Evolutionary conservation across 2,888 invertebrate genomes (phyloP), one percentile per base, ranked within the genome.

Genomic region (Endomychus coccineus): DNA sequence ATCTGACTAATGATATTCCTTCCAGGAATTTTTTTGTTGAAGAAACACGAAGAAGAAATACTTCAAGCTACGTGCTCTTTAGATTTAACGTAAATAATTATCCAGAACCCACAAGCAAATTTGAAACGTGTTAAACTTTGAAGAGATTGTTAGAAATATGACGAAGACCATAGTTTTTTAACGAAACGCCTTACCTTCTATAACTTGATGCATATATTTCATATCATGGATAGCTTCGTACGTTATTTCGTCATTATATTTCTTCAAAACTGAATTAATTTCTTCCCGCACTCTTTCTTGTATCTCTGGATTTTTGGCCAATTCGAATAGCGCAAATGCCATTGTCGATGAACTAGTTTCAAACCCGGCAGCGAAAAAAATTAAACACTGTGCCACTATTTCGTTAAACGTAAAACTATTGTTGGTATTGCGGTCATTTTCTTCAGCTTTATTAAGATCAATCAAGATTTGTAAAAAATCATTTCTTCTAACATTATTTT

Each of bases 351-450:
- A 65, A 0, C 69, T 67, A 0, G 71, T 71, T 43, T 71, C 71
- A 44, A 65, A 70, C 2, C 70, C 71, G 12, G 70, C 71, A 1
- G 64, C 17, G 43, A 68, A 69, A 43, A 73, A 70, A 0, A 70
- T 56, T 2, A 68, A 53, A 3, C 62, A 53, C 28, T 70, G 66
- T 0, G 69, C 61, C 0, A 56, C 42, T 11, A 69, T 43, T 34
- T 47, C 46, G 0, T 58, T 46, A 7, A 53, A 13, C 4, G 41
- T 47, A 17, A 55, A 38, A 10, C 16, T 22, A 13, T 13, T 31
- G n/a, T 34, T 31, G n/a, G 17, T 27, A 5, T 41, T 22, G 12
- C 41, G 16, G 3, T 27, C 9, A 9, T 9, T 3, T 15, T 34
- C 27, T 1, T 16, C 17, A 9, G 19, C 44, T 4, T 45, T 49